phyloP scores from a whole-genome alignment of 2,888 invertebrate genomes.

The Cryptophagus acutangulus region DNA sequence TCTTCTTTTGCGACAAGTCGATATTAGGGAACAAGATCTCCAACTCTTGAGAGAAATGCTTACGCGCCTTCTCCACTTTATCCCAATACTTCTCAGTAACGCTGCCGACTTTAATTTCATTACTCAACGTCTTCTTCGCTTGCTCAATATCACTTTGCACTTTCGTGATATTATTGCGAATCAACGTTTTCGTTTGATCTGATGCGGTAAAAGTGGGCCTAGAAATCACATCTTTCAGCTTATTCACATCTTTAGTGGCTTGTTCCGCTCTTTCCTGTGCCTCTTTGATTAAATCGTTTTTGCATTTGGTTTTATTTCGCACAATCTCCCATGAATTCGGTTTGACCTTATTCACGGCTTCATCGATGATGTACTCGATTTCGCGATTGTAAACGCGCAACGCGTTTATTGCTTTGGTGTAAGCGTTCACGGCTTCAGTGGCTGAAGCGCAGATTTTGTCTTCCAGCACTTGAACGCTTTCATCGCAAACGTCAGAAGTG shows the following conservation, averaged over 20 bases:
- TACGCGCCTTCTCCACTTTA: slow-evolving; percentile 62
- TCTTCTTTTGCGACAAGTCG: slow-evolving; percentile 61
- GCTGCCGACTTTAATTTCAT: slow-evolving; percentile 54
- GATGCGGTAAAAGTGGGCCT: slow-evolving; percentile 45
- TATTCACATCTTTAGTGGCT: slow-evolving; percentile 43
- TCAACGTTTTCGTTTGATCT: slow-evolving; percentile 48
- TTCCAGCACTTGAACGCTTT: slow-evolving; percentile 54
- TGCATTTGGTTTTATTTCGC: slow-evolving; percentile 55
- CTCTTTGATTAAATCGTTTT: slow-evolving; percentile 51
- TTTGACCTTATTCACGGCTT: slow-evolving; percentile 57
- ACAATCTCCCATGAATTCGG: slow-evolving; percentile 55
- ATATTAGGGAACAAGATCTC: slow-evolving; percentile 69
- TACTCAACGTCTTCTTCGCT: slow-evolving; percentile 57
- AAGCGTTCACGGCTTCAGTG: slow-evolving; percentile 62
- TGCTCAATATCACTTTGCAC: slow-evolving; percentile 55
- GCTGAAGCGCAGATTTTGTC: slow-evolving; percentile 53
- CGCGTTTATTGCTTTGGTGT: slow-evolving; percentile 57
- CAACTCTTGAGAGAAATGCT: slow-evolving; percentile 60
- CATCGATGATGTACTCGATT: slow-evolving; percentile 56
- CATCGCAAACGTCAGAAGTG: slow-evolving; percentile 45
- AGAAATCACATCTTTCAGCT: slow-evolving; percentile 46
- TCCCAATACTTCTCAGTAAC: slow-evolving; percentile 79
- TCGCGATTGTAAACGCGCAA: slow-evolving; percentile 56
- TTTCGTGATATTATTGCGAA: slow-evolving; percentile 53
- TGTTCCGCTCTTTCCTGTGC: slow-evolving; percentile 57